phyloP scores from a whole-genome alignment of 2,113 vertebrate genomes.

The Motacilla tschutschensis region DNA sequence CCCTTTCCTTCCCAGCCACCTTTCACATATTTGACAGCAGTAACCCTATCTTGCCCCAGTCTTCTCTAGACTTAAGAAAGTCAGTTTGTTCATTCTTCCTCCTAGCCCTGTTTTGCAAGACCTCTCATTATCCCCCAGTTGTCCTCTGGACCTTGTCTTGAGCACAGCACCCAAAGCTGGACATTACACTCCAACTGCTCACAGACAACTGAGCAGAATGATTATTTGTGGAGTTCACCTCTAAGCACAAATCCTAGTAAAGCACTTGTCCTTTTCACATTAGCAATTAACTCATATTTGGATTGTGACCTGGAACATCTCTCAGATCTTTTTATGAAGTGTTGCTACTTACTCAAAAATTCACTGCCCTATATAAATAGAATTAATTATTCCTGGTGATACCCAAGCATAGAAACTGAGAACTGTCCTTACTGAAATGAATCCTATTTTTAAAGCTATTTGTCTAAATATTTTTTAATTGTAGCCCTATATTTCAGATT shows the following conservation, averaged over 20 bases:
- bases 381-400: neutral
- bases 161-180: neutral
- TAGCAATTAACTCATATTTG: neutral
- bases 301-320: neutral
- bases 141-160: neutral
- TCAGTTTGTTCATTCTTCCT: neutral
- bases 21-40: neutral
- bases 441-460: neutral
- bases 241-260: neutral
- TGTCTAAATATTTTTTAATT: neutral
- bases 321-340: neutral
- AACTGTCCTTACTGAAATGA: neutral
- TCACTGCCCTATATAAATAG: neutral
- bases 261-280: neutral
- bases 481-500: neutral
- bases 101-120: neutral
- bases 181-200: neutral
- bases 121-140: neutral
- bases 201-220: neutral
- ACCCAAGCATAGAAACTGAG: neutral
- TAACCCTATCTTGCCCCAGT: neutral
- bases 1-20: neutral
- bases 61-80: neutral
- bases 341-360: neutral
- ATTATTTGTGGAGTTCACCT: neutral